Base-by-base conservation (phyloP, 2,888 invertebrate species). In the Oithona nana region DNA sequence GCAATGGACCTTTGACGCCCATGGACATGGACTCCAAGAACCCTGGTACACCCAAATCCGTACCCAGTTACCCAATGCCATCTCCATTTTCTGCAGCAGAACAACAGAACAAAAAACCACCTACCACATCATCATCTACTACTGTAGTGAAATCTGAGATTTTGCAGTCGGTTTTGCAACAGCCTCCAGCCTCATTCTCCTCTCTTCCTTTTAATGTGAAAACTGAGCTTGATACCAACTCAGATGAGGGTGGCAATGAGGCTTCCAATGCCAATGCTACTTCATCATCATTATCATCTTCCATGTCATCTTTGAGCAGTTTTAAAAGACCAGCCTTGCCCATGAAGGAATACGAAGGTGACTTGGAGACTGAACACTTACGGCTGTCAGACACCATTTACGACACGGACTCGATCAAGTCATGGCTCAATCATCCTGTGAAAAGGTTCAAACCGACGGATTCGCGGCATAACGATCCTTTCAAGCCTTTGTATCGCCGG, bases 311-410 rank as follows among this genome's bases (percentile, higher is more conserved):
- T 2, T 29, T 6, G n/a, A 22, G 13, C 20, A 20, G 24, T 13
- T 54, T 66, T 66, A 85, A 86, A 73, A 78, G 89, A 70, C 93
- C 93, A 49, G 75, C 80, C 66, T 78, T 93, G 69, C 82, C 81
- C 60, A 80, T 82, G 57, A 83, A 83, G 69, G 86, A 86, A 70
- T 82, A 84, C 67, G 87, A 89, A 69, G 81, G 81, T 64, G 83
- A 83, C 68, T 78, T 85, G 62, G 80, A 83, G 28, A 88, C 88
- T 68, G 88, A 90, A 71, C 85, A 84, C 71, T 68, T 69, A 29
- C 81, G 82, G 68, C 80, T 83, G 63, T 78, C 86, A 66, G 83
- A 86, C 29, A 52, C n/a, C 28, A 54, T 61, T n/a, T 62, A 57
- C 28, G 62, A 62, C 28, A 48, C 31, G 20, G n/a, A 28, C 20